Base-by-base conservation (phyloP, 2,113 vertebrate genomes). In the Oreochromis tanganicae region DNA sequence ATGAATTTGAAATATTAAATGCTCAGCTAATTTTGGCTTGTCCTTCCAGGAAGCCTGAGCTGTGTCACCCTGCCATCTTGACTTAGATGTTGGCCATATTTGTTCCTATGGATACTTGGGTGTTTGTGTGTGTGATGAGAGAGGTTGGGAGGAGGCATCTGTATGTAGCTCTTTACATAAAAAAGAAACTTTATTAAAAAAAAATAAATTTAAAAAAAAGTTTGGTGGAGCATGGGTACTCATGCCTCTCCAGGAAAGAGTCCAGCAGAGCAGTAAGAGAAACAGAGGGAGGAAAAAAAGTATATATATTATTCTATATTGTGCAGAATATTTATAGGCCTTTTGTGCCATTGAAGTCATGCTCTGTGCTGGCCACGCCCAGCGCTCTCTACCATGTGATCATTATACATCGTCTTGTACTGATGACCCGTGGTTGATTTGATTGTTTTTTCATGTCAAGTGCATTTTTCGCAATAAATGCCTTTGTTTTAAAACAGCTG, bases 381-480 rank as follows among this genome's bases (percentile, higher is more conserved):
- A 91, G 93, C 88, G 85, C 92, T 90, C 88, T 94, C 92, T 93
- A 96, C 96, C 96, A 96, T 95, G 95, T 95, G 95, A 95, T 96
- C 96, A 96, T 96, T 94, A 92, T 92, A 94, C 96, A 96, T 96
- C 61, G 96, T 97, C 96, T 96, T 96, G 96, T 96, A 96, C 93
- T 93, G 94, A 96, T 96, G 96, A 96, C 94, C 94, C 91, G 96
- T 96, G 96, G 94, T 95, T 94, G 94, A 95, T 93, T 96, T 94
- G 94, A 92, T 95, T 95, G 90, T 93, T 95, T 95, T 95, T 96
- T 95, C 94, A 96, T 97, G 96, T 97, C 91, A 96, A 96, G 96
- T 96, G 95, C 96, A 96, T 96, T 97, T 97, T 94, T 95, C 94
- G 96, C 96, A 97, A 97, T 97, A 97, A 97, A 97, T 96, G 96